Percentiles rank a stretch among this genome's conserved stretches.
Evolutionary conservation across 2,888 invertebrate species (phyloP).

Genomic region (Aleiodes testaceus): DNA sequence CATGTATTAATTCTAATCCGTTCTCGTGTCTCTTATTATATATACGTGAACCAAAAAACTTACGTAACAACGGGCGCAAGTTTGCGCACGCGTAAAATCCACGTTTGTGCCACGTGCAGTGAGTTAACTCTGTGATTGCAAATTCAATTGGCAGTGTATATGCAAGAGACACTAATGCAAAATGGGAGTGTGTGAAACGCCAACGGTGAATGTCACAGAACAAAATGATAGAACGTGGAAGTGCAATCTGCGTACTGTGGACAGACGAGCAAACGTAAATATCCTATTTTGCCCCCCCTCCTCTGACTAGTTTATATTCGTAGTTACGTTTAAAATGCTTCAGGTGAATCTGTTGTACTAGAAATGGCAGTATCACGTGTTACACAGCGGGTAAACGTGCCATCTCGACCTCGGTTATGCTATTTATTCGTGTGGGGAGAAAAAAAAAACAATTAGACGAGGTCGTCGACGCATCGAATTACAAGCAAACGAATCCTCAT

Average conservation of each 20-base stretch:
- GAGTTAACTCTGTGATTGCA: conserved; percentile 15
- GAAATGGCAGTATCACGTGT: conserved; percentile 8
- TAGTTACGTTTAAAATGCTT: conserved; percentile 3
- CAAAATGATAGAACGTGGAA: not conserved
- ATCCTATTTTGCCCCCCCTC: too few species aligned
- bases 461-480: conserved; percentile 28
- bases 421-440: not conserved
- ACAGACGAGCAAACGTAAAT: conserved; percentile 7
- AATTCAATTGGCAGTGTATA: conserved; percentile 5
- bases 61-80: conserved; percentile 37
- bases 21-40: not conserved
- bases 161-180: conserved; percentile 1
- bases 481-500: not conserved
- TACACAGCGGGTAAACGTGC: conserved; percentile 29
- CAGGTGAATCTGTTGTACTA: conserved; percentile 12
- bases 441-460: conserved; percentile 9
- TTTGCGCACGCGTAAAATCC: conserved; percentile 34
- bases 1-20: not conserved
- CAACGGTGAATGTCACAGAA: conserved; percentile 42
- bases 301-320: not conserved
- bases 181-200: not conserved
- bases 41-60: conserved; percentile 36
- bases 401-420: conserved; percentile 26
- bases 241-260: not conserved
- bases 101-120: conserved; percentile 31